Evolutionary conservation across 2,888 invertebrate species (phyloP), one percentile per base, ranked within the genome.

Genomic region (Apamea monoglypha): DNA sequence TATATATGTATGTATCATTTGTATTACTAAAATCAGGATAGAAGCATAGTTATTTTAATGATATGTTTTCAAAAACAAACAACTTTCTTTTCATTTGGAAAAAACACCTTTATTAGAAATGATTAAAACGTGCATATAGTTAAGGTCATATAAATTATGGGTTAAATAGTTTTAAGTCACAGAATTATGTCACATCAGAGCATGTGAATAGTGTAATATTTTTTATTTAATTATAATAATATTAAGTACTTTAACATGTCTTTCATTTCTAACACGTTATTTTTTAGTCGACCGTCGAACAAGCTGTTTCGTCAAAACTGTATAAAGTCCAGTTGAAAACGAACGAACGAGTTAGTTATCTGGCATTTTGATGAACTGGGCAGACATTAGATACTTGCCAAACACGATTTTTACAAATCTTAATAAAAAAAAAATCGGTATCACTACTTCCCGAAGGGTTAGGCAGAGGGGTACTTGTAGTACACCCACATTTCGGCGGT

Each of bases 161-260:
- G 90, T 91, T 90, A 89, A 77, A 85, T 91, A 91, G 83, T 86
- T 89, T 83, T 93, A 92, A 90, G 90, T 89, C 87, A 91, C 87
- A 90, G 84, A 91, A 90, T 89, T 91, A 85, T 83, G 89, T 90
- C 92, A 92, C 92, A 92, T 93, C 89, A 86, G 87, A 91, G 90
- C 81, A 90, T 91, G 92, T 92, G 92, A 89, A 91, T 90, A 91
- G 80, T 91, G 88, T 89, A 91, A n/a, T n/a, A n/a, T n/a, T n/a
- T n/a, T n/a, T n/a, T n/a, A n/a, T n/a, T n/a, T n/a, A n/a, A 92
- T 90, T 91, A 81, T 76, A 70, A 81, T 81, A 61, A 40, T 78
- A 82, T 78, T 89, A 91, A 85, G 87, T 91, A 90, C 81, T 84
- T 82, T 78, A 77, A 81, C n/a, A 76, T 64, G 81, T 73, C 56